phyloP scores from a whole-genome alignment of 2,888 invertebrate species.

The Folsomia candida region DNA sequence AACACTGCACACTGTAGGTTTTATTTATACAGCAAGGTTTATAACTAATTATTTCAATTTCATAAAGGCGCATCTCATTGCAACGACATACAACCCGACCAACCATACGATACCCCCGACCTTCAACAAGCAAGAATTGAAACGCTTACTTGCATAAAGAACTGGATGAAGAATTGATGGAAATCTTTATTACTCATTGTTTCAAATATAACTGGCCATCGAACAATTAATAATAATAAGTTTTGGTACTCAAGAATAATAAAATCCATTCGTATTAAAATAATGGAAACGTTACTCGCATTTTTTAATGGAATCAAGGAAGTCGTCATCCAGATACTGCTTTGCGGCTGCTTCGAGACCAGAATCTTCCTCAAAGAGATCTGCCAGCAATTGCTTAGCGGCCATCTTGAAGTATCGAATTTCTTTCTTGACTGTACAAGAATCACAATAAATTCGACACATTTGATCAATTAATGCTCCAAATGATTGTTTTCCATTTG shows the following conservation, averaged over 20 bases:
- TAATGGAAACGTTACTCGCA: too few species aligned
- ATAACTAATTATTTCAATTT: too few species aligned
- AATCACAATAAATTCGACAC: conserved; percentile 31
- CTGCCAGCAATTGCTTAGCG: conserved; percentile 28
- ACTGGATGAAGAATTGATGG: too few species aligned
- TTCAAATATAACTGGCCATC: too few species aligned
- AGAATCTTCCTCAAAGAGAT: conserved; percentile 27
- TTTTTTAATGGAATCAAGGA: conserved; percentile 14
- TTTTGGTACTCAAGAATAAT: too few species aligned
- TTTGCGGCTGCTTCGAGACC: conserved; percentile 32
- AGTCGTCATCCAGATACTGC: conserved; percentile 24
- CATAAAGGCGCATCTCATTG: conserved; percentile 21
- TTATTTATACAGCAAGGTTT: too few species aligned
- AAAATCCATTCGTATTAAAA: too few species aligned
- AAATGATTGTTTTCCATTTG: conserved; percentile 28
- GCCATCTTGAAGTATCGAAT: conserved; percentile 30
- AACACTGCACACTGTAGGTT: too few species aligned
- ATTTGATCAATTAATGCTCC: conserved; percentile 26
- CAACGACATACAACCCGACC: not conserved
- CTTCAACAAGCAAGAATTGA: not conserved
- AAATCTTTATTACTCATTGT: too few species aligned
- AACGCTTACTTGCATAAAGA: not conserved
- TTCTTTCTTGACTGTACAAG: conserved; percentile 15
- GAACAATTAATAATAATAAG: too few species aligned
- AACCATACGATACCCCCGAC: not conserved